Percentiles rank a stretch among this genome's conserved stretches.
These are phyloP conservation scores for Anarhynchus alexandrinus DNA, from an alignment of 2,113 vertebrate species.

Conservation along the genomic window DNA sequence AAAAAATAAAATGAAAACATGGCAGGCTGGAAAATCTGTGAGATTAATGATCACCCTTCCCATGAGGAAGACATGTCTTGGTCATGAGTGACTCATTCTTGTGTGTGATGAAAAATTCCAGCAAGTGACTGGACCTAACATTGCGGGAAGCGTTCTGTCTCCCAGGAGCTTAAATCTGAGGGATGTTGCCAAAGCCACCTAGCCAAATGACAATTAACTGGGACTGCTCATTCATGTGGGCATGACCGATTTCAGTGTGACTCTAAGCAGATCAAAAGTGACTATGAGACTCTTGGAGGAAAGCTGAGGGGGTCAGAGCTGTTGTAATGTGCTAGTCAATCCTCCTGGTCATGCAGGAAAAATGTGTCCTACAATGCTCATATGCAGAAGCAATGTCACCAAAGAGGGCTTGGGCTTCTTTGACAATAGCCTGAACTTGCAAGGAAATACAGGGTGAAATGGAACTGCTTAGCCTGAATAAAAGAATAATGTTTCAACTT, in stretches of 20 bases:
- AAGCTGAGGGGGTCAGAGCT: background rate
- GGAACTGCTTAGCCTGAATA: background rate
- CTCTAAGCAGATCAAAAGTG: background rate
- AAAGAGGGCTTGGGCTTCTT: background rate
- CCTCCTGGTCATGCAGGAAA: background rate
- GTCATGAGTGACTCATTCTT: background rate
- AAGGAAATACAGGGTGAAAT: background rate
- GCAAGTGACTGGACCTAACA: background rate
- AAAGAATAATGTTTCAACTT: background rate
- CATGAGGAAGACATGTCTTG: background rate
- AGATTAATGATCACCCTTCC: background rate
- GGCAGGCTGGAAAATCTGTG: background rate
- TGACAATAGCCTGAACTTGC: background rate
- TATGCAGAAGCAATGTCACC: background rate
- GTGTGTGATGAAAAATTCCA: background rate
- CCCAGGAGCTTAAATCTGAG: background rate
- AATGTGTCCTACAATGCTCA: background rate
- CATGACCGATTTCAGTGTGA: background rate
- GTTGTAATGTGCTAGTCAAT: background rate
- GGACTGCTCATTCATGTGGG: background rate
- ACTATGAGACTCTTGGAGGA: background rate
- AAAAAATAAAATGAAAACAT: background rate
- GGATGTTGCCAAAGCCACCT: background rate
- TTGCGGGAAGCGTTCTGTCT: background rate
- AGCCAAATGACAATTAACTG: background rate